Conservation (phyloP, 2,113 vertebrate genomes). For the Plecturocebus donacophilus region DNA sequence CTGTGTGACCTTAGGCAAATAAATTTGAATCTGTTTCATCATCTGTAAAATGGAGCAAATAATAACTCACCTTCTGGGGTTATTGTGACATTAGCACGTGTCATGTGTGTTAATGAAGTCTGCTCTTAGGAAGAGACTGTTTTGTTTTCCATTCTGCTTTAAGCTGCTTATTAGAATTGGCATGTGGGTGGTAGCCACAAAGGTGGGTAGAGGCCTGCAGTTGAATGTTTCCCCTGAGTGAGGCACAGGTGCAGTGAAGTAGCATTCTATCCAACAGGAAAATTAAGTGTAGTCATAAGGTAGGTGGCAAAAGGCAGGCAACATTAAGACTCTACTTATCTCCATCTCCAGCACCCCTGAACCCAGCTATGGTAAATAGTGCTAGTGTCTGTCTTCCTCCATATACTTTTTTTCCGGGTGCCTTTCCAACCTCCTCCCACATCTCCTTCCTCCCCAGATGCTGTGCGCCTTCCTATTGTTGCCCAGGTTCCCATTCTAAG, state of each 20-base stretch:
- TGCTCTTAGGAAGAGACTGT: not conserved
- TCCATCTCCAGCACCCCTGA: not conserved
- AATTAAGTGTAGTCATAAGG: not conserved
- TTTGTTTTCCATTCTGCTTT: not conserved
- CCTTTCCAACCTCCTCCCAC: not conserved
- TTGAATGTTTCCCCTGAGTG: not conserved
- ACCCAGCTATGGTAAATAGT: not conserved
- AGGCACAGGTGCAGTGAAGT: not conserved
- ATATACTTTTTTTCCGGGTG: not conserved
- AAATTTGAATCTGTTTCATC: not conserved
- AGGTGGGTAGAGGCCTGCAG: not conserved
- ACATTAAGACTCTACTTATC: not conserved
- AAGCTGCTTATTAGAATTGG: not conserved
- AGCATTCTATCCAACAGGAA: not conserved
- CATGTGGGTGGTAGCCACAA: not conserved
- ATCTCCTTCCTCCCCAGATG: not conserved
- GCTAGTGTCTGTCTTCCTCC: not conserved
- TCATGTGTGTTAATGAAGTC: not conserved
- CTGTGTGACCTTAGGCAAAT: not conserved
- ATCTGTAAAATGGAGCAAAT: not conserved
- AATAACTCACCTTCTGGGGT: not conserved
- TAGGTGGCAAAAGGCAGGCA: not conserved
- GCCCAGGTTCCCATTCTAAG: not conserved
- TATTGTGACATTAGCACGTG: not conserved
- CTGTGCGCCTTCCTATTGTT: not conserved